These are phyloP conservation scores for Synergus japonicus DNA, from an alignment of 2,888 invertebrate genomes.

Conservation along the genomic window DNA sequence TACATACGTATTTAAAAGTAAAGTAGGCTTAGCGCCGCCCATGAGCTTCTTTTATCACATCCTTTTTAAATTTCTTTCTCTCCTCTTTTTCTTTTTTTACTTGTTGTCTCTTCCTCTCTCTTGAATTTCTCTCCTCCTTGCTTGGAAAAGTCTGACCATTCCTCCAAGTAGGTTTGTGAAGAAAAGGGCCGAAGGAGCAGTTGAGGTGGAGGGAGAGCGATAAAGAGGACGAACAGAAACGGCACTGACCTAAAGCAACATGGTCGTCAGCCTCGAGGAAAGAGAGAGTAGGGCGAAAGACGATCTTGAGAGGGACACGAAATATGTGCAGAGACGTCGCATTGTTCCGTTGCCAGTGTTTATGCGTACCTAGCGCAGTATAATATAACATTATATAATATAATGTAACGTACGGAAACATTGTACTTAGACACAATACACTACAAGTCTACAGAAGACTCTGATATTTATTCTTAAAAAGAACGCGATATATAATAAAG, in stretches of 20 bases:
- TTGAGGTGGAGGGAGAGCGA: slow-evolving; percentile 42
- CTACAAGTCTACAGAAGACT: neutral
- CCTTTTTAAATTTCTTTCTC: slow-evolving; percentile 41
- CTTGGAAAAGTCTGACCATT: slow-evolving; percentile 24
- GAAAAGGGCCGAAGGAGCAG: slow-evolving; percentile 51
- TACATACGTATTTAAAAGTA: too few species aligned
- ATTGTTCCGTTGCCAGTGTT: slow-evolving; percentile 36
- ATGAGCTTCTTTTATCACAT: slow-evolving; percentile 45
- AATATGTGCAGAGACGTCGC: slow-evolving; percentile 54
- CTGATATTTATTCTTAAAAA: neutral
- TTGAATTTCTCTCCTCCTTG: slow-evolving; percentile 20
- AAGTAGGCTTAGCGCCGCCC: slow-evolving; percentile 50
- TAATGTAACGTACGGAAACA: slow-evolving; percentile 15
- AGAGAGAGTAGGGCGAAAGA: slow-evolving; percentile 48
- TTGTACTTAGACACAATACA: slow-evolving; percentile 5
- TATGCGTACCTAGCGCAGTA: slow-evolving; percentile 28
- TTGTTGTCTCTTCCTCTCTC: neutral
- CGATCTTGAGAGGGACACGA: slow-evolving; percentile 49
- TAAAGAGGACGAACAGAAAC: slow-evolving; percentile 50
- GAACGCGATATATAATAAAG: neutral
- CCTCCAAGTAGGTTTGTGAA: slow-evolving; percentile 52
- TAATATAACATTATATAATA: slow-evolving; percentile 29
- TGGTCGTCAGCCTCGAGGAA: slow-evolving; percentile 59
- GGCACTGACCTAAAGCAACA: slow-evolving; percentile 74
- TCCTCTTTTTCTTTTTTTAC: slow-evolving; percentile 51